phyloP scores from a whole-genome alignment of 2,888 invertebrate species.

The Spialia ferax region DNA sequence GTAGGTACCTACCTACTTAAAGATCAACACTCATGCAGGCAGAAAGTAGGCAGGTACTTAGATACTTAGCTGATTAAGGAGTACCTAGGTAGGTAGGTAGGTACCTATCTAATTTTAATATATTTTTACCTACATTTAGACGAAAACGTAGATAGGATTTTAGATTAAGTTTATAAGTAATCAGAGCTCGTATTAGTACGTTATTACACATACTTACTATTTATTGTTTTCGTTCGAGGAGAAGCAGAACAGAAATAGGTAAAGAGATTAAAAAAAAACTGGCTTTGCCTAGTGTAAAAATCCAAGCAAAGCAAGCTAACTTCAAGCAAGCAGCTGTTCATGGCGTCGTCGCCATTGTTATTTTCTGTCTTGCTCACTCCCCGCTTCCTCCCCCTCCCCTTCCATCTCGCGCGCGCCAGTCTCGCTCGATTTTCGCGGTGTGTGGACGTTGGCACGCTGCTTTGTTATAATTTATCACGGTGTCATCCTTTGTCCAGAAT shows the following conservation, averaged over 20 bases:
- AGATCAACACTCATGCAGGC: no score
- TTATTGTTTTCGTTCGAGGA: no score
- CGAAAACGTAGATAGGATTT: no score
- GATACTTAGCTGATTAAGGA: no score
- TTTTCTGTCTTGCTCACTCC: slow-evolving; percentile 63
- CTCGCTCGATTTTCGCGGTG: slow-evolving; percentile 79
- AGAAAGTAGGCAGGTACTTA: no score
- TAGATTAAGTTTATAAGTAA: no score
- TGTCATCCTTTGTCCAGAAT: slow-evolving; percentile 81
- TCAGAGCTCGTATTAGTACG: no score
- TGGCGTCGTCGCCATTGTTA: slow-evolving; percentile 76
- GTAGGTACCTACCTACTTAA: no score
- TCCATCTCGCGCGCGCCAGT: slow-evolving; percentile 62
- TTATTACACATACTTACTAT: no score
- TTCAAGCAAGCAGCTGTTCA: slow-evolving; percentile 73
- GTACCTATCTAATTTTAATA: no score
- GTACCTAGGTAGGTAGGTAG: no score
- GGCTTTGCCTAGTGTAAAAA: slow-evolving; percentile 36
- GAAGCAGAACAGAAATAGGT: background rate
- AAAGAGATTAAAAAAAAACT: slow-evolving; percentile 12
- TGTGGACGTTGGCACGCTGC: slow-evolving; percentile 62
- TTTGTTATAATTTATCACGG: slow-evolving; percentile 65
- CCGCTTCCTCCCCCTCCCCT: slow-evolving; percentile 57
- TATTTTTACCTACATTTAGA: no score
- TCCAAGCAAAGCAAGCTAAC: slow-evolving; percentile 47